These are phyloP conservation scores for Drosophila ohnishii DNA, from an alignment of 1,140 invertebrate species.

Conservation along the genomic window DNA sequence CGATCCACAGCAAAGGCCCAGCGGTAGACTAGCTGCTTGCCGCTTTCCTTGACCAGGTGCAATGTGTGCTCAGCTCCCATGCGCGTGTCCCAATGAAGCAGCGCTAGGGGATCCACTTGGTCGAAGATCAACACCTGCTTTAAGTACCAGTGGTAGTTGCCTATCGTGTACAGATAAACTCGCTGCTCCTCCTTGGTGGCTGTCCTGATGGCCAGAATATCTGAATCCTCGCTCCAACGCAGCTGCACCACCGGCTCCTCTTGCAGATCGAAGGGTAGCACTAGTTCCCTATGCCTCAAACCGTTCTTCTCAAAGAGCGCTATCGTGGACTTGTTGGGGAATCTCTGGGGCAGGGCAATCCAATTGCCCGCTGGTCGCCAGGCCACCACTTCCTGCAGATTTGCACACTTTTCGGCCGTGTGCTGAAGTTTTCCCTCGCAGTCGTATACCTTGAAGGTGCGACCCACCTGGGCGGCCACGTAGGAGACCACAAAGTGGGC, in stretches of 20 bases:
- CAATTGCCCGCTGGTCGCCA: constrained; percentile 93
- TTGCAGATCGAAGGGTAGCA: constrained; percentile 86
- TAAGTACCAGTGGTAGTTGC: constrained; percentile 96
- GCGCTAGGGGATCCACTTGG: constrained; percentile 77
- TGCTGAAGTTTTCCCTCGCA: constrained; percentile 89
- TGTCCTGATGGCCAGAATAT: constrained; percentile 87
- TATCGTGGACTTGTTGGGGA: constrained; percentile 88
- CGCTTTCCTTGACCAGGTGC: constrained; percentile 85
- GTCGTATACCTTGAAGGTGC: constrained; percentile 89
- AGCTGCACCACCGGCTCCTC: constrained; percentile 86
- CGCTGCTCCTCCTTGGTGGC: constrained; percentile 75
- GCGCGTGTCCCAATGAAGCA: constrained; percentile 87
- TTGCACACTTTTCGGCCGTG: constrained; percentile 88
- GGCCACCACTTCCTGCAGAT: constrained; percentile 87
- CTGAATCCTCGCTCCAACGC: constrained; percentile 91
- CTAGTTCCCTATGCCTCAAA: constrained; percentile 92
- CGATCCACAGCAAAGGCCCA: constrained; percentile 78
- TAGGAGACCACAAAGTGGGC: constrained; percentile 91
- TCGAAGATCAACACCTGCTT: constrained; percentile 86
- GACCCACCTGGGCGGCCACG: constrained; percentile 83
- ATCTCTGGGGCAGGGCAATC: constrained; percentile 88
- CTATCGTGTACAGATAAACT: constrained; percentile 91
- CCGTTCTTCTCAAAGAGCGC: constrained; percentile 97
- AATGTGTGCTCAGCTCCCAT: constrained; percentile 85
- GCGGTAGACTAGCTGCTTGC: constrained; percentile 85